A percentile compares a stretch with the other conserved stretches of the same genome.
Evolutionary conservation across 2,113 vertebrate species (phyloP).

Genomic region (Tringa solitaria): DNA sequence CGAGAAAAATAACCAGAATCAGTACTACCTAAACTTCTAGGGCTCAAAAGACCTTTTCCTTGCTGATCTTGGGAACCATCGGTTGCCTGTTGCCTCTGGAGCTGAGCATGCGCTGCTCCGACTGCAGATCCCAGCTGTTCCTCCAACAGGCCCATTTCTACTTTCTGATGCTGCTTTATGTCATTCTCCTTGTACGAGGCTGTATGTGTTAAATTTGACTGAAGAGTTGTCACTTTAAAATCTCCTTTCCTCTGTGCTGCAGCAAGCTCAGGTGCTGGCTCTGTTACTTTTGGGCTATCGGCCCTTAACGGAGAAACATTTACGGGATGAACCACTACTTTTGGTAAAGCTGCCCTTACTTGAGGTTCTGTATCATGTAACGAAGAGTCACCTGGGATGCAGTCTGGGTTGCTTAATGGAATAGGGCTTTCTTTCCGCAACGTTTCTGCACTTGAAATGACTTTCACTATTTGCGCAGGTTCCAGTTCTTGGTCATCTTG

Average conservation of each 20-base stretch:
- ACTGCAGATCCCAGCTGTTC: slow-evolving; percentile 78
- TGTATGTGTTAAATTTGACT: slow-evolving; percentile 72
- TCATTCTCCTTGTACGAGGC: slow-evolving; percentile 82
- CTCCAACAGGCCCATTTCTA: slow-evolving; percentile 73
- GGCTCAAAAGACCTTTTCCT: slow-evolving; percentile 90
- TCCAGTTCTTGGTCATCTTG: slow-evolving; percentile 79
- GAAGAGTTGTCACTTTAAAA: slow-evolving; percentile 70
- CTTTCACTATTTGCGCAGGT: slow-evolving; percentile 75
- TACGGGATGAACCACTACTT: slow-evolving; percentile 91
- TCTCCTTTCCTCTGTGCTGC: slow-evolving; percentile 83
- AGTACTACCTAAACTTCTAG: slow-evolving; percentile 94
- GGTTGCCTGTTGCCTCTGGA: slow-evolving; percentile 95
- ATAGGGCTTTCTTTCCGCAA: slow-evolving; percentile 69
- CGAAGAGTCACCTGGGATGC: slow-evolving; percentile 70
- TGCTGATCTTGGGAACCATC: slow-evolving; percentile 92
- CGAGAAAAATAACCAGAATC: slow-evolving; percentile 98
- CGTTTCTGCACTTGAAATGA: slow-evolving; percentile 73
- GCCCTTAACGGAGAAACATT: slow-evolving; percentile 86
- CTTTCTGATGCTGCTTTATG: slow-evolving; percentile 73
- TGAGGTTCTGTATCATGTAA: slow-evolving; percentile 79
- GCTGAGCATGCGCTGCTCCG: slow-evolving; percentile 83
- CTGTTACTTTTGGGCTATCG: slow-evolving; percentile 83
- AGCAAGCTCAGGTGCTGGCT: slow-evolving; percentile 78
- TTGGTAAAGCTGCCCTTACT: slow-evolving; percentile 83
- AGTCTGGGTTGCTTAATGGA: slow-evolving; percentile 58